phyloP scores from a whole-genome alignment of 2,888 invertebrate genomes.

The Coenonympha glycerion region DNA sequence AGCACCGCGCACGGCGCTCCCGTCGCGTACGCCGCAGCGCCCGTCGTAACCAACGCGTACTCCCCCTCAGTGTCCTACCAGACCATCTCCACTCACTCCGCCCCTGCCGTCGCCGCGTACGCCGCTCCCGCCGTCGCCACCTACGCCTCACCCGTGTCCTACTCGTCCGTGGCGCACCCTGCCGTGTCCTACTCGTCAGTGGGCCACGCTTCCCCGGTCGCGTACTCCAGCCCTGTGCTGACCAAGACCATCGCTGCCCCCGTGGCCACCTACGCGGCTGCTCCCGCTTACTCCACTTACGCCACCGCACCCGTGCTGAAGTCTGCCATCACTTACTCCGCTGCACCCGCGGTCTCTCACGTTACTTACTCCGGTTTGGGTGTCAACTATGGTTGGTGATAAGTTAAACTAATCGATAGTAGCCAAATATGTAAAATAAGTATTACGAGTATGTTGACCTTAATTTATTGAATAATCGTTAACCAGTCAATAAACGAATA shows the following conservation, averaged over 20 bases:
- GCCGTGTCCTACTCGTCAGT: conserved; percentile 39
- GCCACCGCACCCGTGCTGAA: conserved; percentile 38
- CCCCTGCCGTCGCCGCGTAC: conserved; percentile 40
- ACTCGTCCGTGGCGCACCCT: conserved; percentile 46
- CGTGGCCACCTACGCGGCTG: conserved; percentile 26
- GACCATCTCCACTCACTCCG: conserved; percentile 49
- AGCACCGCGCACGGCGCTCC: conserved; percentile 31
- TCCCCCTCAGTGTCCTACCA: conserved; percentile 44
- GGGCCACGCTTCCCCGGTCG: conserved; percentile 37
- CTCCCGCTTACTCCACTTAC: conserved; percentile 35
- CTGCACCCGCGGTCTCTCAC: conserved; percentile 70
- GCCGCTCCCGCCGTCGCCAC: background rate
- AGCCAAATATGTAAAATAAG: conserved; percentile 12
- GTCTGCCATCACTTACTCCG: conserved; percentile 28
- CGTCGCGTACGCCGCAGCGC: conserved; percentile 35
- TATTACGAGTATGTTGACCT: background rate
- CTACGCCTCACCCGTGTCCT: conserved; percentile 30
- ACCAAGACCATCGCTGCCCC: conserved; percentile 30
- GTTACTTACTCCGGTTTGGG: conserved; percentile 79
- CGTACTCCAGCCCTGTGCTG: conserved; percentile 25
- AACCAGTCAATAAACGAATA: conserved; percentile 21
- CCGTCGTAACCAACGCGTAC: conserved; percentile 38
- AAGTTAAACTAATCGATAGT: conserved; percentile 16
- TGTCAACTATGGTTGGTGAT: conserved; percentile 62
- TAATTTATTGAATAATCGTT: conserved; percentile 21